Evolutionary conservation across 2,888 invertebrate genomes (phyloP), one percentile per base, ranked within the genome.

Genomic region (Diabrotica balteata): DNA sequence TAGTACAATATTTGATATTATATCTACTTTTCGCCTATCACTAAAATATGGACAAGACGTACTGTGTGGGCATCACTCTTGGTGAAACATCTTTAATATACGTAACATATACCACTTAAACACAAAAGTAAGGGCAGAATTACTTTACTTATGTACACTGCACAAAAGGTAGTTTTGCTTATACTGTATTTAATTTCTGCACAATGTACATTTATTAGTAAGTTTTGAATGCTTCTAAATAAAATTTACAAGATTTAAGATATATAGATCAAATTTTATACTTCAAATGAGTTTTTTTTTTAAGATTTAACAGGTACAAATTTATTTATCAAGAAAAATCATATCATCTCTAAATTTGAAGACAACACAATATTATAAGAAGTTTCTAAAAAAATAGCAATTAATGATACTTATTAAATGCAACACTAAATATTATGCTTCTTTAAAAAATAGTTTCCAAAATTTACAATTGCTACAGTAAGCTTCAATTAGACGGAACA

Each of bases 11-110:
- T 53, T 60, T 50, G 44, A 45, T 42, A 49, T 42, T 60, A 66
- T 50, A 66, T 10, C 66, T 66, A 66, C 43, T 45, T 67, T 69
- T 70, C 69, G 70, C 69, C 72, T 75, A 73, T 68, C 44, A 68
- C 76, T 77, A 78, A 67, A 74, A 72, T 76, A 79, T 82, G 83
- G 83, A 83, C 83, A 81, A 83, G 82, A 81, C 80, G 78, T 83
- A 83, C 83, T 83, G 83, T 83, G 82, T 81, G 83, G 83, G 83
- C 83, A 76, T 78, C 80, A 81, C 79, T 76, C 71, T 65, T 32
- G 55, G 52, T 60, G 60, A 53, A 58, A 52, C 49, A 67, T 54
- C 32, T 42, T 51, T 32, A 58, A 46, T 32, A 57, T 17, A 58
- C 55, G 9, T 63, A 42, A 52, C 32, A 52, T 22, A 46, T 44